Evolutionary conservation across 2,113 vertebrate species (phyloP).

Genomic region (Pteropus alecto): DNA sequence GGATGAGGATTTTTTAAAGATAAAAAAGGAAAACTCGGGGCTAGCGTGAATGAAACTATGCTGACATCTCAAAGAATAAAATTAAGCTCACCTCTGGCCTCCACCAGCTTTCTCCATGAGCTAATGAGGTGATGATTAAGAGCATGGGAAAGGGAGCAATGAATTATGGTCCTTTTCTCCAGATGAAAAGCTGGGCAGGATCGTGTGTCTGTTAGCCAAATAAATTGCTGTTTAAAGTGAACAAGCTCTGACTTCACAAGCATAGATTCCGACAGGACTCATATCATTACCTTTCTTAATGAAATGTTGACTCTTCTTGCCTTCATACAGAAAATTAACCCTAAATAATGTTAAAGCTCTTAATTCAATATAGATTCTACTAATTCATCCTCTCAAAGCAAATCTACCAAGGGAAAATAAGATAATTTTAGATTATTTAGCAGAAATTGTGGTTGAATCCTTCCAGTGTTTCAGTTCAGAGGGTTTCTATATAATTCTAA

Average conservation of each 20-base stretch:
- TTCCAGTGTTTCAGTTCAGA: background rate
- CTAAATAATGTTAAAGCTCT: background rate
- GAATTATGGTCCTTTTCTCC: background rate
- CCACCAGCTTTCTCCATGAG: background rate
- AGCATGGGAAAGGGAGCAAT: background rate
- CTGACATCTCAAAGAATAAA: slow-evolving; percentile 51
- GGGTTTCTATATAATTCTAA: background rate
- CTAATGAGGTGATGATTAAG: slow-evolving; percentile 52
- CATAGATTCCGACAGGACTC: background rate
- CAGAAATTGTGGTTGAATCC: background rate
- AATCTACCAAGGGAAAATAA: background rate
- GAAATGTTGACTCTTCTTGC: background rate
- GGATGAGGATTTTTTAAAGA: background rate
- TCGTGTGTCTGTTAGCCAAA: background rate
- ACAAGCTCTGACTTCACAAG: slow-evolving; percentile 18
- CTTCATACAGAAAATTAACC: slow-evolving; percentile 30
- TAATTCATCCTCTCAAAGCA: slow-evolving; percentile 33
- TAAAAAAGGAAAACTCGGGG: background rate
- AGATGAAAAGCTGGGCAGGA: slow-evolving; percentile 23
- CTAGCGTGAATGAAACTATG: background rate
- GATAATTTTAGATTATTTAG: slow-evolving; percentile 12
- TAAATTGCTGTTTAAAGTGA: slow-evolving; percentile 20
- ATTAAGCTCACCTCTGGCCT: slow-evolving; percentile 47
- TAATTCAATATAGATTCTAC: background rate
- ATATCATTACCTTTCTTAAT: slow-evolving; percentile 2